Evolutionary conservation across 2,113 vertebrate genomes (phyloP), one percentile per base, ranked within the genome.

Genomic region (Synchiropus splendidus): DNA sequence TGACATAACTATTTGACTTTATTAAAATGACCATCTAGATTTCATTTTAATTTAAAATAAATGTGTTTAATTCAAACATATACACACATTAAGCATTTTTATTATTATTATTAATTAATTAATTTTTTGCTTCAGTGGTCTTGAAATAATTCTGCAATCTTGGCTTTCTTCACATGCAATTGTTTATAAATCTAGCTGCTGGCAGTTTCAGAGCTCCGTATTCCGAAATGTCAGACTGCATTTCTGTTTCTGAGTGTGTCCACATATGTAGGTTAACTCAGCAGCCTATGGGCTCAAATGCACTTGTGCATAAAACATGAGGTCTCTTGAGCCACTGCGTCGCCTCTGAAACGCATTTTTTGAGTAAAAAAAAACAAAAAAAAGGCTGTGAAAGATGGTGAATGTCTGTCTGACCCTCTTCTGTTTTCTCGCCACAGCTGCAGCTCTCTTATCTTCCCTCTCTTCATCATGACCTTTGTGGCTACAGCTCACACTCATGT

Each of bases 321-420:
- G 36, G 35, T 2, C 34, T 48, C 51, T 42, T 15, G 49, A 77
- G 54, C 42, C 63, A 46, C 32, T 34, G 6, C 42, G 62, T 11
- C 16, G 16, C 16, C 11, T 16, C 32, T 43, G 47, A 72, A 70
- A 77, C 64, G 68, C 59, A 52, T 45, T 64, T 74, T 37, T 35
- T 41, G 47, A 34, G 53, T 74, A 36, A 56, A 42, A 48, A 31
- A 16, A 32, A 50, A n/a, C n/a, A n/a, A n/a, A n/a, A n/a, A n/a
- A n/a, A n/a, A n/a, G n/a, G n/a, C n/a, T n/a, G n/a, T n/a, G 21
- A 12, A 6, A 6, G 18, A 45, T 49, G n/a, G 14, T 36, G 21
- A 5, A 16, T 16, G 18, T 36, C n/a, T 47, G 16, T 39, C 18
- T 18, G 10, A 16, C 32, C 31, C 18, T 38, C 35, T 31, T 35